These are phyloP conservation scores for Corythornis vintsioides DNA, from an alignment of 2,113 vertebrate genomes.

Conservation along the genomic window DNA sequence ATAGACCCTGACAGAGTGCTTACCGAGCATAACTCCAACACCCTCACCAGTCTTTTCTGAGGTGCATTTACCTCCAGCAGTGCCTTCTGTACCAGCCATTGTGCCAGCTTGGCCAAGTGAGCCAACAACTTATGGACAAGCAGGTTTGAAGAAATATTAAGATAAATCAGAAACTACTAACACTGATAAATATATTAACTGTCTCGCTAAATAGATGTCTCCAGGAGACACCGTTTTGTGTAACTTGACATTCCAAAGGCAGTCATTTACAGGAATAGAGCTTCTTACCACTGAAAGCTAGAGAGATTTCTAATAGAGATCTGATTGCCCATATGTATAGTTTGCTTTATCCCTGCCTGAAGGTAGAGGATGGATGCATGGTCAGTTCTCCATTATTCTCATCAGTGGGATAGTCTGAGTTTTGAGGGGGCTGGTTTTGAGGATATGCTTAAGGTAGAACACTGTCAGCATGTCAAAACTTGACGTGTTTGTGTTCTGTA, in stretches of 20 bases:
- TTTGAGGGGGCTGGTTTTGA: no score
- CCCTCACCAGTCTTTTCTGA: conserved; percentile 76
- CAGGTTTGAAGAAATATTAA: conserved; percentile 71
- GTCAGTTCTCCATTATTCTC: no score
- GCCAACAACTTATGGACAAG: conserved; percentile 77
- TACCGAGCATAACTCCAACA: conserved; percentile 63
- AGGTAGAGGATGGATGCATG: no score
- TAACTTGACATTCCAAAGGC: neutral
- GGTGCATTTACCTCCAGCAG: conserved; percentile 79
- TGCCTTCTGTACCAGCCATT: conserved; percentile 83
- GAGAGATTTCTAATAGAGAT: no score
- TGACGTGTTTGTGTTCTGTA: no score
- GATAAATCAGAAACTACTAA: neutral
- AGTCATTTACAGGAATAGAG: neutral
- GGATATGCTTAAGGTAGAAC: no score
- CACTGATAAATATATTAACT: neutral
- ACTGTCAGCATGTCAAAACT: no score
- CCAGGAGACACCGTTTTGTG: neutral
- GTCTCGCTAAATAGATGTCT: neutral
- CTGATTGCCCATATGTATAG: no score
- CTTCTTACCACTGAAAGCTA: no score
- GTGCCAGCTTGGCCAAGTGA: conserved; percentile 79
- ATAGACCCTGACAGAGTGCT: conserved; percentile 70
- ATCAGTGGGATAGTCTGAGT: no score
- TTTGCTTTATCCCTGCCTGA: no score